These are phyloP conservation scores for Heterotis niloticus DNA, from an alignment of 2,113 vertebrate species.

Conservation along the genomic window DNA sequence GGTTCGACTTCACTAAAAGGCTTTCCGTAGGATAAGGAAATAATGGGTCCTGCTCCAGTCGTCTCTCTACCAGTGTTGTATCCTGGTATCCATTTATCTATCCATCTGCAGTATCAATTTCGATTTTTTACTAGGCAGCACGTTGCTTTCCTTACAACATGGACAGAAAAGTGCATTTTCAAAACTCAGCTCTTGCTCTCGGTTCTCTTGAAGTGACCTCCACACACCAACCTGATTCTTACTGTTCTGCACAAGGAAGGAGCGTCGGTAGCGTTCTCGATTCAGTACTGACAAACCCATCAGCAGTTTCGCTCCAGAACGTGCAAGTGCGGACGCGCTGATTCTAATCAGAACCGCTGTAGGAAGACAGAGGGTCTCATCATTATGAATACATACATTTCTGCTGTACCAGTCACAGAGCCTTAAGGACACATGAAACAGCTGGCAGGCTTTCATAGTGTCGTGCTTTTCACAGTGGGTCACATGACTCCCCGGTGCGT, in stretches of 20 bases:
- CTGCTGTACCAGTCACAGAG: constrained; percentile 44
- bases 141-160: constrained; percentile 25
- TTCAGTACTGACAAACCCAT: neutral
- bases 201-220: neutral
- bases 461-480: constrained; percentile 56
- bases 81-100: constrained; percentile 36
- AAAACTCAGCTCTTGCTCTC: neutral
- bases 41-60: neutral
- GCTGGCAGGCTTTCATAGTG: constrained; percentile 56
- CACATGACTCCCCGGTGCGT: constrained; percentile 33
- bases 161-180: neutral
- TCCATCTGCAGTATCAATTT: constrained; percentile 26
- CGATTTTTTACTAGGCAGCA: constrained; percentile 31
- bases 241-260: neutral
- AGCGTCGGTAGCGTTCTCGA: too few relatives aligned
- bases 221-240: constrained; percentile 8
- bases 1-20: constrained; percentile 67
- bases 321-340: neutral
- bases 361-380: neutral
- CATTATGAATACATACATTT: neutral
- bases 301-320: neutral
- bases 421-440: constrained; percentile 59
- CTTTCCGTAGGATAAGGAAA: constrained; percentile 47
- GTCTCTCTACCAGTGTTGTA: neutral
- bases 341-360: neutral